Evolutionary conservation across 2,888 invertebrate genomes (phyloP).

Genomic region (Drosophila greeni): DNA sequence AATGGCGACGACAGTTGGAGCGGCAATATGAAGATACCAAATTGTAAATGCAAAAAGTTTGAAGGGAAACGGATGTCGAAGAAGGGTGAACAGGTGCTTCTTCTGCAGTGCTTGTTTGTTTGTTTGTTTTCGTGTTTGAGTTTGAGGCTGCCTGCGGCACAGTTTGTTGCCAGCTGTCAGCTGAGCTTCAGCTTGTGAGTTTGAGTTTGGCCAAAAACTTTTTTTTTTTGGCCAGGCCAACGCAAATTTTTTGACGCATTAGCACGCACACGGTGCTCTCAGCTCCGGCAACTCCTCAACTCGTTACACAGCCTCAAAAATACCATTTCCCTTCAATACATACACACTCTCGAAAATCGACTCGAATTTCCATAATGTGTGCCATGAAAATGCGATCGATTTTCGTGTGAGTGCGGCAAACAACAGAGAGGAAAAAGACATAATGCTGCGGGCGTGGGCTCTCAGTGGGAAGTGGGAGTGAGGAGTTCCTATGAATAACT

Average conservation of each 20-base stretch:
- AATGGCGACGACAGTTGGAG: slow-evolving; percentile 49
- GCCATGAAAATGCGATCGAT: slow-evolving; percentile 75
- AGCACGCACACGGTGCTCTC: slow-evolving; percentile 31
- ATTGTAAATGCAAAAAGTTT: slow-evolving; percentile 50
- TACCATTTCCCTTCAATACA: slow-evolving; percentile 62
- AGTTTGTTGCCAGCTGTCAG: slow-evolving; percentile 37
- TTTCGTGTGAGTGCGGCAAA: slow-evolving; percentile 50
- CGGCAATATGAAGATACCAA: slow-evolving; percentile 50
- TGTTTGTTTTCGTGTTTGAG: slow-evolving; percentile 34
- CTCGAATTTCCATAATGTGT: slow-evolving; percentile 76
- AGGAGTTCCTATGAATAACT: slow-evolving; percentile 55
- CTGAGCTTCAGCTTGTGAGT: slow-evolving; percentile 18
- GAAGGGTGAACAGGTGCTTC: slow-evolving; percentile 37
- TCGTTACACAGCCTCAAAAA: slow-evolving; percentile 70
- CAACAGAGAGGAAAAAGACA: slow-evolving; percentile 45
- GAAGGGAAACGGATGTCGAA: slow-evolving; percentile 19
- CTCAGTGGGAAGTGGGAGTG: slow-evolving; percentile 18
- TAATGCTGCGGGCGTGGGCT: slow-evolving; percentile 59
- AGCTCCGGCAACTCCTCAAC: slow-evolving; percentile 43
- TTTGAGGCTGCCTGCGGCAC: slow-evolving; percentile 14
- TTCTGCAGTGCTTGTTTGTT: slow-evolving; percentile 13
- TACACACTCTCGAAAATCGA: slow-evolving; percentile 55
- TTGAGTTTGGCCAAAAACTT: slow-evolving; percentile 48
- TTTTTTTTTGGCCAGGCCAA: slow-evolving; percentile 56
- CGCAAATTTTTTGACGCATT: slow-evolving; percentile 71